phyloP scores from a whole-genome alignment of 2,797 vertebrate genomes.

The Sus cebifrons region DNA sequence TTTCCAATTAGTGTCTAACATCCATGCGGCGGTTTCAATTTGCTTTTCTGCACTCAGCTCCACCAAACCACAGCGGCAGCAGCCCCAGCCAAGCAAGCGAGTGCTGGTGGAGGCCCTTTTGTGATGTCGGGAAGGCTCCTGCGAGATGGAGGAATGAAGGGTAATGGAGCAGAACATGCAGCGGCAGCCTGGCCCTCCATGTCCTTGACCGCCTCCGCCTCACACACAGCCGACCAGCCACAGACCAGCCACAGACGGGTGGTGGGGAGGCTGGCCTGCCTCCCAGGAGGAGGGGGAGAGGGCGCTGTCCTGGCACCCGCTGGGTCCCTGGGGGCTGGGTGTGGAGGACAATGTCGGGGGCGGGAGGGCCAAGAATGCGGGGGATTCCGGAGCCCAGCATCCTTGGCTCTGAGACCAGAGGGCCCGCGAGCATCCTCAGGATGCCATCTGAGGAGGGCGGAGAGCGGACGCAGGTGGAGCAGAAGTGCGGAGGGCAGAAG shows the following conservation, averaged over 20 bases:
- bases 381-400: rapidly evolving
- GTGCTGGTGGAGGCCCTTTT: background rate
- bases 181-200: background rate
- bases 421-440: background rate
- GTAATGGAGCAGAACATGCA: constrained; percentile 31
- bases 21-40: background rate
- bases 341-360: rapidly evolving
- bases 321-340: background rate
- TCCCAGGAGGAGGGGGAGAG: background rate
- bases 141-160: background rate
- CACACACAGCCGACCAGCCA: rapidly evolving
- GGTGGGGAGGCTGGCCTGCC: rapidly evolving
- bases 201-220: rapidly evolving
- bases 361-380: background rate
- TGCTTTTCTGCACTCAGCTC: constrained; percentile 12
- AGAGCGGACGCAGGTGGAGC: rapidly evolving
- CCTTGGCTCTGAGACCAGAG: background rate
- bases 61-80: background rate
- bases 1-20: background rate
- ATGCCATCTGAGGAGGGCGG: background rate
- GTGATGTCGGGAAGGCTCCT: background rate
- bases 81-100: background rate
- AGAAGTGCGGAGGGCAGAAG: rapidly evolving
- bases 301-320: background rate
- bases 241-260: rapidly evolving